phyloP scores from a whole-genome alignment of 2,113 vertebrate genomes.

The Leptosomus discolor region DNA sequence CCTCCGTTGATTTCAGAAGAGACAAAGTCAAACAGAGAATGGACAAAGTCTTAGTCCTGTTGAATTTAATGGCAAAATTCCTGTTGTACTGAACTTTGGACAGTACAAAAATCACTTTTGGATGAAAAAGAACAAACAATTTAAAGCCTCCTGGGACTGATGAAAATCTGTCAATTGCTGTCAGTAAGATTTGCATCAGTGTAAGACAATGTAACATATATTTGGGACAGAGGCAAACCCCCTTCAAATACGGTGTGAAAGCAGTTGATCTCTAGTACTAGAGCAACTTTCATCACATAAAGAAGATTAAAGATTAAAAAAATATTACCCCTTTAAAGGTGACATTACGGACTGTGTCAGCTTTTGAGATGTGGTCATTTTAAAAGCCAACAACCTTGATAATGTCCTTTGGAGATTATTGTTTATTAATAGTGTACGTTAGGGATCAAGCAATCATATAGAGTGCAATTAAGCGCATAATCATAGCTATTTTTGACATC shows the following conservation, averaged over 20 bases:
- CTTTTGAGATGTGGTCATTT: conserved; percentile 1
- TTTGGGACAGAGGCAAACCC: background rate
- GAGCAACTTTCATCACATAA: background rate
- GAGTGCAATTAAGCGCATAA: conserved; percentile 55
- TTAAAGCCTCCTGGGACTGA: background rate
- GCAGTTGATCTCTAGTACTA: background rate
- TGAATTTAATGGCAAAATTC: background rate
- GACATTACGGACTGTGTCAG: background rate
- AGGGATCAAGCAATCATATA: conserved; percentile 40
- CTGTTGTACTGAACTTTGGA: background rate
- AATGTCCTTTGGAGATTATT: conserved; percentile 1
- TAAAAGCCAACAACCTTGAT: conserved; percentile 28
- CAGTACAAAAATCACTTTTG: background rate
- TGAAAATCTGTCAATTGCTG: background rate
- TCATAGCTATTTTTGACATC: conserved; percentile 62
- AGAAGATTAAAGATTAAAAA: background rate
- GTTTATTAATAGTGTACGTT: background rate
- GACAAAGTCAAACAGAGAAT: background rate
- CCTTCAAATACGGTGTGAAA: background rate
- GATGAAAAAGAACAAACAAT: background rate
- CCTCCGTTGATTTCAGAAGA: background rate
- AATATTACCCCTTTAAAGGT: background rate
- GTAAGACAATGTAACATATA: background rate
- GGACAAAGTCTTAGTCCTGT: background rate
- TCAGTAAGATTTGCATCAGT: background rate